Percentiles rank a stretch among this genome's conserved stretches.
Conservation (phyloP, 1,140 invertebrate species). For the Solen grandis region DNA sequence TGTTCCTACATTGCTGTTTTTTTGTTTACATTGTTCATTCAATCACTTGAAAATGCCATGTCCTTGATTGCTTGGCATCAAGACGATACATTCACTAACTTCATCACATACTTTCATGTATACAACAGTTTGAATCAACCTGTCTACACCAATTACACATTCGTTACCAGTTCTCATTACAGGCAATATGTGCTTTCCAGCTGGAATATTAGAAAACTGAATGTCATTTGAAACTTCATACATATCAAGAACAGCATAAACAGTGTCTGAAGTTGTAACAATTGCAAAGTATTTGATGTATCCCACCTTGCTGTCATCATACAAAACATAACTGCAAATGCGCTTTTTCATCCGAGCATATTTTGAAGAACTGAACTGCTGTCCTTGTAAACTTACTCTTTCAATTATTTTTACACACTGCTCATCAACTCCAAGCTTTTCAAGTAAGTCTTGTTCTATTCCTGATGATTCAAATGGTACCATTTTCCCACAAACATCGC, state of each 20-base stretch:
- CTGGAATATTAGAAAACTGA: conserved; percentile 12
- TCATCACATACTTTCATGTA: conserved; percentile 9
- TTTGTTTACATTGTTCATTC: no score
- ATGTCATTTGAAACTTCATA: conserved; percentile 9
- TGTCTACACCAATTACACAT: not conserved
- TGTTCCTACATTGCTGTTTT: no score
- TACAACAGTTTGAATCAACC: conserved; percentile 10
- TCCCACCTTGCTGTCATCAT: no score
- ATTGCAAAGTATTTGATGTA: conserved; percentile 13
- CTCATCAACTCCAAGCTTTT: conserved; percentile 5
- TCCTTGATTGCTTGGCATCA: no score
- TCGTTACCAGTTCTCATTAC: not conserved
- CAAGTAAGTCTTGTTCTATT: conserved; percentile 19
- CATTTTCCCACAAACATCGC: conserved; percentile 6
- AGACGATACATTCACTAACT: conserved; percentile 7
- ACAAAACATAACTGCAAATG: no score
- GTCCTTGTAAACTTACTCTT: conserved; percentile 3
- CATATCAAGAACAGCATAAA: conserved; percentile 25
- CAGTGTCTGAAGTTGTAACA: conserved; percentile 11
- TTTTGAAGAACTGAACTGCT: not conserved
- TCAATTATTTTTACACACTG: conserved; percentile 7
- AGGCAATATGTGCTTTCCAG: conserved; percentile 5
- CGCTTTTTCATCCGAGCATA: conserved; percentile 19
- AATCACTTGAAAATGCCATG: no score
- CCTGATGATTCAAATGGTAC: not conserved